Conservation (phyloP, 2,113 vertebrate genomes). For the Pagrus major region DNA sequence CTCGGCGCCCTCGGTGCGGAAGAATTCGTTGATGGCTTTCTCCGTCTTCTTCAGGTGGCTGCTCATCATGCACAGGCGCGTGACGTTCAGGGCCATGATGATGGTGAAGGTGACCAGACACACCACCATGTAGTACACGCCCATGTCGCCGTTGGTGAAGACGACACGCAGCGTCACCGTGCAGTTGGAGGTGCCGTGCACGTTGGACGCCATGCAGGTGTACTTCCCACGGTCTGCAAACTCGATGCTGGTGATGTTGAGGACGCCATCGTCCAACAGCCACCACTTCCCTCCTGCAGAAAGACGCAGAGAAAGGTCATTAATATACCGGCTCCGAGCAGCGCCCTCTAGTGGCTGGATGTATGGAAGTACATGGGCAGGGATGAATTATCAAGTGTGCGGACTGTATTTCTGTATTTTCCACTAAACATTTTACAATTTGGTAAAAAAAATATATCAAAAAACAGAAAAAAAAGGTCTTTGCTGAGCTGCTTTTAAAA, state of each 20-base stretch:
- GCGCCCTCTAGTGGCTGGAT: too few species aligned
- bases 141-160: conserved; percentile 96
- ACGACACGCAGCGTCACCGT: conserved; percentile 95
- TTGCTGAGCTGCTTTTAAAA: conserved; percentile 7
- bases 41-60: conserved; percentile 99
- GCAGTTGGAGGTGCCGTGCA: conserved; percentile 89
- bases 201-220: conserved; percentile 92
- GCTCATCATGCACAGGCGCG: conserved; percentile 99
- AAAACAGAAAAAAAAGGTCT: background rate
- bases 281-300: conserved; percentile 89
- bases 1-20: conserved; percentile 98
- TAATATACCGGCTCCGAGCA: background rate
- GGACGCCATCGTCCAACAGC: conserved; percentile 87
- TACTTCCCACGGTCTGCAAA: conserved; percentile 97
- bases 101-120: conserved; percentile 97
- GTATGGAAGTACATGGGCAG: too few species aligned
- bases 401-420: too few species aligned
- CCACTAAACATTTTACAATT: too few species aligned
- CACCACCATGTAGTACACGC: conserved; percentile 98
- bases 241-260: conserved; percentile 94
- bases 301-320: background rate
- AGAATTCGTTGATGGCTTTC: conserved; percentile 99
- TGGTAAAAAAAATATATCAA: background rate
- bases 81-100: conserved; percentile 96
- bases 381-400: too few species aligned